phyloP scores from a whole-genome alignment of 2,888 invertebrate genomes.

The Andrena flavipes region DNA sequence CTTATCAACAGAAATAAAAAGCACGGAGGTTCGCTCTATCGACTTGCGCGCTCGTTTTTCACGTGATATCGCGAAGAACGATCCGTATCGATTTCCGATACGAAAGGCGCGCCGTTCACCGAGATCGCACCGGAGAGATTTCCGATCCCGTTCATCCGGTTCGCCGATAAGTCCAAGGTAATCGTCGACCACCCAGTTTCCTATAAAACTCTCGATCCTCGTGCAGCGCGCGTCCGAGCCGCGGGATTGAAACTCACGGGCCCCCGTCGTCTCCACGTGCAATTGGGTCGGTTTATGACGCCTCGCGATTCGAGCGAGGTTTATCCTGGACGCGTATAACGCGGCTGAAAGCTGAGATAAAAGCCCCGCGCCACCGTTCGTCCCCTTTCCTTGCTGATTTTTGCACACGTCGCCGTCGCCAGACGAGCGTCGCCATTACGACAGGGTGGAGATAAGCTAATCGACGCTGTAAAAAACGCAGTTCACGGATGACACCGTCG shows the following conservation, averaged over 20 bases:
- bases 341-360: slow-evolving; percentile 69
- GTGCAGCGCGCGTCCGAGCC: not conserved
- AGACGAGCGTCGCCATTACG: slow-evolving; percentile 62
- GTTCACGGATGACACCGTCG: slow-evolving; percentile 69
- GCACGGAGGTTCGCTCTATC: slow-evolving; percentile 12
- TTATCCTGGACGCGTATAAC: slow-evolving; percentile 47
- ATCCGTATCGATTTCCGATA: slow-evolving; percentile 47
- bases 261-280: slow-evolving; percentile 42
- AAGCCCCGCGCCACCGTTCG: slow-evolving; percentile 50
- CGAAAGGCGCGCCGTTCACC: slow-evolving; percentile 2
- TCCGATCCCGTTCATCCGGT: slow-evolving; percentile 43
- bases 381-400: slow-evolving; percentile 50
- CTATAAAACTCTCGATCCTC: not conserved
- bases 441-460: slow-evolving; percentile 72
- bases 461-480: slow-evolving; percentile 73
- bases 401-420: slow-evolving; percentile 59
- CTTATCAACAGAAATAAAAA: slow-evolving; percentile 48
- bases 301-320: slow-evolving; percentile 50
- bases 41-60: slow-evolving; percentile 20
- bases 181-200: slow-evolving; percentile 23
- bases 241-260: not conserved
- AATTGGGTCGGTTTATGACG: slow-evolving; percentile 75
- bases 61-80: slow-evolving; percentile 28
- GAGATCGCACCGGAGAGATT: slow-evolving; percentile 22
- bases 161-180: slow-evolving; percentile 37